Percentiles rank a stretch among this genome's conserved stretches.
These are phyloP conservation scores for Drosophila atripex DNA, from an alignment of 2,888 invertebrate genomes.

Conservation along the genomic window DNA sequence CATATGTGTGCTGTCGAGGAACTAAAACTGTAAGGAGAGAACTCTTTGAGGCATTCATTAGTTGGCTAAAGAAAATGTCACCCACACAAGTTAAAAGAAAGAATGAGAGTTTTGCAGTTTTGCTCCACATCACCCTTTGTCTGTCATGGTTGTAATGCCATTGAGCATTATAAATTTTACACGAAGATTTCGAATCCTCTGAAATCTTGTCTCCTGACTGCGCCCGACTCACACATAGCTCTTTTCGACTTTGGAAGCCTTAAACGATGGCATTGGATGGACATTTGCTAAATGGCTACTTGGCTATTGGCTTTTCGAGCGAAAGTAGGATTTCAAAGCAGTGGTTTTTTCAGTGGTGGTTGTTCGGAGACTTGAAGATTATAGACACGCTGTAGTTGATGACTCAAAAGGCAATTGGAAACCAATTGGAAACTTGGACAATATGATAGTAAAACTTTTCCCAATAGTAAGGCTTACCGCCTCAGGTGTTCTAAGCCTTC, in stretches of 20 bases:
- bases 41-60: conserved; percentile 72
- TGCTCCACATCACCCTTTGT: not conserved
- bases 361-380: not conserved
- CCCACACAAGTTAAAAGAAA: conserved; percentile 42
- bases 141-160: conserved; percentile 27
- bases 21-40: conserved; percentile 65
- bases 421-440: too few species aligned
- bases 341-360: not conserved
- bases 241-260: conserved; percentile 6
- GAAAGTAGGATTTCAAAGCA: not conserved
- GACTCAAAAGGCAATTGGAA: not conserved
- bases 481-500: conserved; percentile 1
- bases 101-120: conserved; percentile 30
- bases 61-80: conserved; percentile 67
- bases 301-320: conserved; percentile 8
- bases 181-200: conserved; percentile 57
- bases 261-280: conserved; percentile 9
- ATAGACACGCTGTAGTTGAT: not conserved
- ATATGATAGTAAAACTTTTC: not conserved
- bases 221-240: conserved; percentile 41
- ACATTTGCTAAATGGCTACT: conserved; percentile 19
- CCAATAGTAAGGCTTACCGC: not conserved
- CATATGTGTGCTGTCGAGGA: conserved; percentile 43
- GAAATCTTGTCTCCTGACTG: conserved; percentile 55
- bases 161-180: conserved; percentile 60